A percentile compares a stretch with the other conserved stretches of the same genome.
Evolutionary conservation across 2,888 invertebrate species (phyloP).

Genomic region (Podabrus alpinus): DNA sequence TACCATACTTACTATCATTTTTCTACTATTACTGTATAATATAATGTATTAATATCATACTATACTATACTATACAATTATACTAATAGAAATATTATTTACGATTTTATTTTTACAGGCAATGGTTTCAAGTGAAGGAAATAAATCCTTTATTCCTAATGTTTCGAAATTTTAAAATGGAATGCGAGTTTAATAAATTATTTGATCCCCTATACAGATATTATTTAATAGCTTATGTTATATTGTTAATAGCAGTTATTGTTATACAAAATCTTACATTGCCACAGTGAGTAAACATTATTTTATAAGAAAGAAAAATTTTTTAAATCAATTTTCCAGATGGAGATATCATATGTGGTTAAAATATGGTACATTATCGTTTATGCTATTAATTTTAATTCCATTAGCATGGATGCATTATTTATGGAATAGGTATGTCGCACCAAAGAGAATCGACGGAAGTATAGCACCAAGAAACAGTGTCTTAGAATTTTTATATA

Average conservation of each 20-base stretch:
- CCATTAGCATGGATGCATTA: constrained; percentile 79
- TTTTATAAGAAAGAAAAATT: constrained; percentile 22
- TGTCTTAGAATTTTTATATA: constrained; percentile 62
- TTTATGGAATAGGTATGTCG: constrained; percentile 61
- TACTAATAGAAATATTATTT: not conserved
- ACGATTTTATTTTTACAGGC: constrained; percentile 58
- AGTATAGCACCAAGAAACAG: constrained; percentile 61
- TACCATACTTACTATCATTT: too few species aligned
- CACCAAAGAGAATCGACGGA: constrained; percentile 57
- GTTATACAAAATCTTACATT: constrained; percentile 66
- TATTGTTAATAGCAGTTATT: constrained; percentile 64
- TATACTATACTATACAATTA: not conserved
- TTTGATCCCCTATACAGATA: constrained; percentile 87
- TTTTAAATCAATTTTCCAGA: constrained; percentile 12
- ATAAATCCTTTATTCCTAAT: constrained; percentile 66
- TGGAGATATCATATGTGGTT: constrained; percentile 48
- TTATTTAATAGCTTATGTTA: constrained; percentile 67
- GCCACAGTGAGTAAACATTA: constrained; percentile 54
- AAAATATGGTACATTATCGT: constrained; percentile 54
- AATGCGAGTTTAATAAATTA: constrained; percentile 72
- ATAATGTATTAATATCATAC: not conserved
- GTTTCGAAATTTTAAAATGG: constrained; percentile 68
- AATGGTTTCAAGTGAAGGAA: constrained; percentile 66
- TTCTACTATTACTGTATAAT: too few species aligned
- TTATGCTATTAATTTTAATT: constrained; percentile 63